Base-by-base conservation (phyloP, 2,113 vertebrate species). In the Ondatra zibethicus region DNA sequence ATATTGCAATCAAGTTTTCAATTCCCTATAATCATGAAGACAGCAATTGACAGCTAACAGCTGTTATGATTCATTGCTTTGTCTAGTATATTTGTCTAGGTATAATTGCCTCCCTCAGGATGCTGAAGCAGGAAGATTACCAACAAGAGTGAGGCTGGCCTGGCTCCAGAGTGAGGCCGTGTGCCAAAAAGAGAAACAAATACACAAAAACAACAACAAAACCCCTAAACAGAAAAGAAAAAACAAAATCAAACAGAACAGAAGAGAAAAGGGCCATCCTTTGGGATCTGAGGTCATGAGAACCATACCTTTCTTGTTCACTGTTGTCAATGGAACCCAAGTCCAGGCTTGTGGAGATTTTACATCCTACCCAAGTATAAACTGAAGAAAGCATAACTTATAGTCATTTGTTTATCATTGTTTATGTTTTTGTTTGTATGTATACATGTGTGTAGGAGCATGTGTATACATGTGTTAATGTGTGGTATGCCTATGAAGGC, bases 1-100 rank as follows among this genome's bases (percentile, higher is more conserved):
- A 87, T 84, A 45, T 55, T 73, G 68, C 89, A 73, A 78, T 85
- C 63, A 82, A 23, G 61, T 92, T 95, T 42, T 27, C 93, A 92
- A 65, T 80, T 50, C 39, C 65, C n/a, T 36, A 8, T 65, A 90
- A 61, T 80, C 29, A 47, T 31, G 23, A 33, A 58, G 29, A 72
- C 33, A 91, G 55, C 63, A 81, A n/a, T 55, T 77, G 88, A 58
- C 33, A 29, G 76, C 58, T n/a, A 92, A 29, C 3, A 88, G 77
- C 33, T 93, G 33, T 58, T 86, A 5, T 88, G 55, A 63, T 29
- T 72, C 55, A 77, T 42, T 31, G 58, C 31, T 52, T 72, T 73
- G 19, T 61, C 47, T 85, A 7, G 4, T 58, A 27, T 61, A 58
- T 58, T 58, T 58, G 58, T 58, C 58, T 58, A 58, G 36, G 36